These are phyloP conservation scores for Todus mexicanus DNA, from an alignment of 2,797 vertebrate species.

Conservation along the genomic window DNA sequence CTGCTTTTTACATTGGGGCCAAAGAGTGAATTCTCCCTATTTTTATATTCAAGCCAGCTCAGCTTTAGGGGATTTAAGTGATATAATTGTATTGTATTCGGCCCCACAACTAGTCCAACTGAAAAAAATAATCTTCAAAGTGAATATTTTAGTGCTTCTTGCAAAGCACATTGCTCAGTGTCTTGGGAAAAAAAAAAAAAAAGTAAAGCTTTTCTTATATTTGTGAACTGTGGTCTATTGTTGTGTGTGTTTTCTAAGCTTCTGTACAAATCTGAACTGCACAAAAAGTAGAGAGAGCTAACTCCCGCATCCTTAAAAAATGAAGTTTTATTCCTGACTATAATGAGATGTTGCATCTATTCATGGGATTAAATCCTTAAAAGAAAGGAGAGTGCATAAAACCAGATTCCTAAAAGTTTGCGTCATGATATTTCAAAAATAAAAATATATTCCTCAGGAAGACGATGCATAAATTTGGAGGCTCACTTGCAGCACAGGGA, in stretches of 20 bases:
- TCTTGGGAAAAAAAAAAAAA: conserved; percentile 17
- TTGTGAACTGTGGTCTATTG: conserved; percentile 15
- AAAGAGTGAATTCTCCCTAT: conserved; percentile 65
- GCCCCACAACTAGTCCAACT: conserved; percentile 47
- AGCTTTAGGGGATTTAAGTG: conserved; percentile 68
- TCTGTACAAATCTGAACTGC: conserved; percentile 1
- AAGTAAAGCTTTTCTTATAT: conserved; percentile 30
- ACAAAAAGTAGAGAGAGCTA: not conserved
- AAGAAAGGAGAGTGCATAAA: conserved; percentile 23
- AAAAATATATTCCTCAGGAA: not conserved
- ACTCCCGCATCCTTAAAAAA: conserved; percentile 21
- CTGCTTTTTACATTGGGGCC: conserved; percentile 66
- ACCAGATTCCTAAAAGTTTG: not conserved
- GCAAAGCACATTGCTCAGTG: conserved; percentile 32
- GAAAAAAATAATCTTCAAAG: conserved; percentile 70
- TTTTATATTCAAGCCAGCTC: conserved; percentile 64
- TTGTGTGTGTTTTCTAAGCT: conserved; percentile 49
- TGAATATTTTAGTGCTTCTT: conserved; percentile 54
- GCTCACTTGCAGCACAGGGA: not conserved
- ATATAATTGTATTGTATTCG: conserved; percentile 60
- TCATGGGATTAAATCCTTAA: conserved; percentile 18
- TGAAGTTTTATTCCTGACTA: conserved; percentile 1
- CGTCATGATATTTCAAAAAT: not conserved
- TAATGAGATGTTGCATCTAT: conserved; percentile 48
- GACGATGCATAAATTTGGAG: not conserved